Percentiles rank a stretch among this genome's conserved stretches.
Evolutionary conservation across 2,888 invertebrate genomes (phyloP).

Genomic region (Auanema freiburgensis): DNA sequence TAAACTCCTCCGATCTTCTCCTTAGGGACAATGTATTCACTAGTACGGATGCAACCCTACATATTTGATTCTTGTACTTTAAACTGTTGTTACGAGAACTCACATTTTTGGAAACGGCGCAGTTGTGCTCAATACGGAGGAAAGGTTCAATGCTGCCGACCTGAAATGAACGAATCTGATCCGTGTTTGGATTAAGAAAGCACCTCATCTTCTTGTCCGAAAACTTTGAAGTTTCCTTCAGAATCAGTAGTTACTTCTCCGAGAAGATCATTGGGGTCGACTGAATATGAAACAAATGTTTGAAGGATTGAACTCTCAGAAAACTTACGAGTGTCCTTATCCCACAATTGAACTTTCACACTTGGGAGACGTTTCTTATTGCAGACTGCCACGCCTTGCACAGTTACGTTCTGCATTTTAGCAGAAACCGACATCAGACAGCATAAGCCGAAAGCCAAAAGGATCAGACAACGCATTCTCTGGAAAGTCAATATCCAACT

Average conservation of each 20-base stretch:
- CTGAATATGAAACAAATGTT: slow-evolving; percentile 24
- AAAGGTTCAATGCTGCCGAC: slow-evolving; percentile 50
- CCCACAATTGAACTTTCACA: slow-evolving; percentile 42
- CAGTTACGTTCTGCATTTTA: slow-evolving; percentile 44
- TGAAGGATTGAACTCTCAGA: neutral
- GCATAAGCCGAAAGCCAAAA: slow-evolving; percentile 20
- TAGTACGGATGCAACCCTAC: slow-evolving; percentile 40
- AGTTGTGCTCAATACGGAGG: slow-evolving; percentile 44
- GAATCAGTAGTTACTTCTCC: slow-evolving; percentile 42
- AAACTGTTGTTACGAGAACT: slow-evolving; percentile 16
- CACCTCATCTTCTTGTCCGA: slow-evolving; percentile 48
- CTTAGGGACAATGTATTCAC: slow-evolving; percentile 42
- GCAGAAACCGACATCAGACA: slow-evolving; percentile 18
- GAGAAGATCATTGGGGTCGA: slow-evolving; percentile 50
- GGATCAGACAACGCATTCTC: slow-evolving; percentile 14
- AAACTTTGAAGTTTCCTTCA: slow-evolving; percentile 47
- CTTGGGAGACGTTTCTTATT: slow-evolving; percentile 45
- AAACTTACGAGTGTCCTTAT: slow-evolving; percentile 46
- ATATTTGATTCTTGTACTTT: neutral
- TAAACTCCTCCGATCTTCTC: slow-evolving; percentile 46
- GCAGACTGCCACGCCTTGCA: slow-evolving; percentile 46
- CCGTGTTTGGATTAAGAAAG: neutral
- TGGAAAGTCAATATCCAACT: too few species aligned
- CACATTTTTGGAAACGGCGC: slow-evolving; percentile 39
- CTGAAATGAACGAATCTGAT: slow-evolving; percentile 11